These are phyloP conservation scores for Ophiodon elongatus DNA, from an alignment of 2,113 vertebrate species.

Conservation along the genomic window DNA sequence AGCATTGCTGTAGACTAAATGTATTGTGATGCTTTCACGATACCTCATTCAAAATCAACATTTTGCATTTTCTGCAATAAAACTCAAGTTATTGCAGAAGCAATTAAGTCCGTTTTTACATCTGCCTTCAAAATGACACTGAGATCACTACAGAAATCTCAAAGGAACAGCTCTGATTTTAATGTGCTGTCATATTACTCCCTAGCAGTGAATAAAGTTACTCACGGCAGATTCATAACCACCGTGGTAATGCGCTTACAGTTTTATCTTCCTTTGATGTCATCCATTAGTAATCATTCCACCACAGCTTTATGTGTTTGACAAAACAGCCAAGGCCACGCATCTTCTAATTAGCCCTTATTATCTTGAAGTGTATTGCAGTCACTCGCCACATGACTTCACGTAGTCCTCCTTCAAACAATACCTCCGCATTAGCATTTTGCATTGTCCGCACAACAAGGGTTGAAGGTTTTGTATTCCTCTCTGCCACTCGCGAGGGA, in stretches of 20 bases:
- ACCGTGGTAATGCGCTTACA: constrained; percentile 33
- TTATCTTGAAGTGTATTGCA: constrained; percentile 59
- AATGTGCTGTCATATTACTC: constrained; percentile 13
- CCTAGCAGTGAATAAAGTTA: constrained; percentile 49
- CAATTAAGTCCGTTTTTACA: neutral
- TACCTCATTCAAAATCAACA: too few species aligned
- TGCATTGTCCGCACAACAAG: constrained; percentile 57
- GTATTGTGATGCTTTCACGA: too few species aligned
- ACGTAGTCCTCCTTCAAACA: constrained; percentile 43
- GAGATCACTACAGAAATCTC: neutral
- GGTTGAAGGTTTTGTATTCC: constrained; percentile 41
- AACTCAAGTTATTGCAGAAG: neutral
- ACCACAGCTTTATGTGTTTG: constrained; percentile 46
- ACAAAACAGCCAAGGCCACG: constrained; percentile 51
- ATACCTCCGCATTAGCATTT: constrained; percentile 61
- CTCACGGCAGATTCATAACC: constrained; percentile 33
- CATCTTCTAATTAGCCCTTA: constrained; percentile 63
- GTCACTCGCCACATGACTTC: constrained; percentile 26
- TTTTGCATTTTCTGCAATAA: too few species aligned
- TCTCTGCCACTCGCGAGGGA: constrained; percentile 5
- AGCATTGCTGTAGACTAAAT: too few species aligned
- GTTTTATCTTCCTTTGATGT: constrained; percentile 57
- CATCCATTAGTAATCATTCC: constrained; percentile 51
- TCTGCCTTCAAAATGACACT: neutral
- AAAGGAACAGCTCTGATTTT: neutral